phyloP scores from a whole-genome alignment of 2,113 vertebrate species.

The Protobothrops mucrosquamatus region DNA sequence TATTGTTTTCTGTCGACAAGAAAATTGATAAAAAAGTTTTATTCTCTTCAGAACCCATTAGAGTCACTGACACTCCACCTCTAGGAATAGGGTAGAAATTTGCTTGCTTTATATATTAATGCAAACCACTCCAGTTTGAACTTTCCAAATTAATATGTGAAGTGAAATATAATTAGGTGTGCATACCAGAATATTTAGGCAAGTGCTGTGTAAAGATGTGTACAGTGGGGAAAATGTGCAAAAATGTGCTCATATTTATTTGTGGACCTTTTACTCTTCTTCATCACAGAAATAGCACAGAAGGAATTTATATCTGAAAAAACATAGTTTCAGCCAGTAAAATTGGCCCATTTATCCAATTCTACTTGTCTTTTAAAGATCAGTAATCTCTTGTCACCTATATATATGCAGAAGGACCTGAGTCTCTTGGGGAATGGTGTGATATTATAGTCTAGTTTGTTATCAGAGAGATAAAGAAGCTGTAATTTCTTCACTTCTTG shows the following conservation, averaged over 20 bases:
- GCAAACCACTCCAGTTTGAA: neutral
- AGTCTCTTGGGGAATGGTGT: slow-evolving; percentile 73
- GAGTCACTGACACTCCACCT: fast-evolving
- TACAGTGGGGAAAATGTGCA: neutral
- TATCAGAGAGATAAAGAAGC: slow-evolving; percentile 79
- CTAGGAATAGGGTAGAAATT: neutral
- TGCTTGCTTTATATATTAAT: neutral
- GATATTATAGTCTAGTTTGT: slow-evolving; percentile 74
- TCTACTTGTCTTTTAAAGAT: neutral
- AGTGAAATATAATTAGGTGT: neutral
- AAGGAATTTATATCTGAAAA: neutral
- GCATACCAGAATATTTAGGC: neutral
- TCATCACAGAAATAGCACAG: neutral
- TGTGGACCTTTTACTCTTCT: neutral
- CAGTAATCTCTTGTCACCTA: slow-evolving; percentile 67
- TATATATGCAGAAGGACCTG: slow-evolving; percentile 74
- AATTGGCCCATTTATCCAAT: neutral
- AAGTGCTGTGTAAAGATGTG: neutral
- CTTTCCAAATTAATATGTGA: neutral
- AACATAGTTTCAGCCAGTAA: neutral
- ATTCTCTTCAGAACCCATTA: neutral
- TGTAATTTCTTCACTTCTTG: slow-evolving; percentile 78
- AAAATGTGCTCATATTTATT: neutral
- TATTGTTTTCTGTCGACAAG: neutral
- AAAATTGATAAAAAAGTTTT: neutral